phyloP scores from a whole-genome alignment of 2,113 vertebrate species.

The Fregata magnificens region DNA sequence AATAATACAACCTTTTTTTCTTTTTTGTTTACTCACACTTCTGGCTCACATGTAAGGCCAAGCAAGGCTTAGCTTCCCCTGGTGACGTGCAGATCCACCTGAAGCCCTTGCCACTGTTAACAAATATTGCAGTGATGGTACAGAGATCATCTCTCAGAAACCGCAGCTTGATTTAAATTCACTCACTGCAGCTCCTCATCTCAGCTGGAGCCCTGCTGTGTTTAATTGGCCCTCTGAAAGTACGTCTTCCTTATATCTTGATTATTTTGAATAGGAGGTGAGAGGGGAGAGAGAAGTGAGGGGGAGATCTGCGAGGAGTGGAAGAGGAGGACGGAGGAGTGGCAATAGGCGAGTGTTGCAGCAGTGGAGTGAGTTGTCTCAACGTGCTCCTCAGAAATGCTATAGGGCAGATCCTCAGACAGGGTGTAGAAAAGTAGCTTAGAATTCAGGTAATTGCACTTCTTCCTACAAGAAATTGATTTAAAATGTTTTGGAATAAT shows the following conservation, averaged over 20 bases:
- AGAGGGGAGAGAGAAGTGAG: background rate
- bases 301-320: background rate
- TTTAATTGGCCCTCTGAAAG: slow-evolving; percentile 49
- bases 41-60: background rate
- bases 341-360: background rate
- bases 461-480: background rate
- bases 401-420: background rate
- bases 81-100: background rate
- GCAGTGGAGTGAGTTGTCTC: background rate
- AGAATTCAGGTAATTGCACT: background rate
- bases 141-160: background rate
- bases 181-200: background rate
- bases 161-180: slow-evolving; percentile 60
- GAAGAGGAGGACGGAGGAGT: background rate
- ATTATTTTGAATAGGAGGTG: slow-evolving; percentile 6
- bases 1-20: background rate
- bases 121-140: background rate
- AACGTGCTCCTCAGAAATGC: background rate
- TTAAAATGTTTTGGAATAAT: background rate
- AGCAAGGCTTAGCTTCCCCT: background rate
- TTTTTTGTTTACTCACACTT: background rate
- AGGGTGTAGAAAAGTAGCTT: background rate
- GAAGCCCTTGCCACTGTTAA: background rate
- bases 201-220: slow-evolving; percentile 31
- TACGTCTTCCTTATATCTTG: slow-evolving; percentile 21